Evolutionary conservation across 2,797 vertebrate species (phyloP), one percentile per base, ranked within the genome.

Genomic region (Austrolebias charrua): DNA sequence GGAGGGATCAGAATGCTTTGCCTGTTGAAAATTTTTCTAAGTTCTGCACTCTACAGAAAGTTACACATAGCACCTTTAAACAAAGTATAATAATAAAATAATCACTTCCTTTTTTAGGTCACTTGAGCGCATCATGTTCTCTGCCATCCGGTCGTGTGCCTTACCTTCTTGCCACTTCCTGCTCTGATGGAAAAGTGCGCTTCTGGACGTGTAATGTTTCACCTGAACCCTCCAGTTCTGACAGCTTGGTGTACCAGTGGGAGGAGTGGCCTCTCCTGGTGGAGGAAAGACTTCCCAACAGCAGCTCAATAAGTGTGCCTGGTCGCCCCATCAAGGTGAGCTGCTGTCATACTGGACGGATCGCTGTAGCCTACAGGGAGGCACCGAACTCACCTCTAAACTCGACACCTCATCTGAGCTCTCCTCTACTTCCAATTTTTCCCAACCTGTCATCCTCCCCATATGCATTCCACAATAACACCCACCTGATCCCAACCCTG

Each of bases 201-300:
- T 99, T 99, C 90, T 99, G 97, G 97, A 93, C 91, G 72, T 99
- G 98, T 80, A 91, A 86, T 47, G 89, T 85, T 29, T 75, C 75
- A 9, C 40, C 71, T 24, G 89, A 91, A 18, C 46, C 85, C 2
- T 78, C 72, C 5, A 60, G 65, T 53, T 58, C 83, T 66, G 87
- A 85, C 4, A 53, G 66, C 48, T 60, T 85, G 38, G 71, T 62
- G 0, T 98, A 96, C 47, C 24, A 93, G 10, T 99, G 98, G 98
- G 95, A 98, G 80, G 96, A 99, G 84, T 99, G 98, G 97, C 94
- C 95, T 13, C 89, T 99, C 29, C 81, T 97, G 38, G 94, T 97
- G 83, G 97, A 97, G 83, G 94, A 95, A 58, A 94, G 91, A 29
- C 76, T 93, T 80, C 87, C 91, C 62, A 95, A 55, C 63, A 93